Evolutionary conservation across 1,140 invertebrate species (phyloP).

Genomic region (Euwallacea similis): DNA sequence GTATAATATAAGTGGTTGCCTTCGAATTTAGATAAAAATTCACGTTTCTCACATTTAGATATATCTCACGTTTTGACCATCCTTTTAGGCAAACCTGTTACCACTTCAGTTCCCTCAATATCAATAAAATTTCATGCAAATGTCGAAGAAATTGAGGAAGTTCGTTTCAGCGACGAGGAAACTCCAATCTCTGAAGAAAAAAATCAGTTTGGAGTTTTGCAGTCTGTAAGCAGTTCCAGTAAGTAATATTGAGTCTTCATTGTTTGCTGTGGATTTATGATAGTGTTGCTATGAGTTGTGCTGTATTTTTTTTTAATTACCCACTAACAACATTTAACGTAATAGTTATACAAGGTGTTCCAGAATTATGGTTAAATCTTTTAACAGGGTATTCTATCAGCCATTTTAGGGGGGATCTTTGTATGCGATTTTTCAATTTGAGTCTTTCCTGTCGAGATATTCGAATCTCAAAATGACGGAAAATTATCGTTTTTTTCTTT

Average conservation of each 20-base stretch:
- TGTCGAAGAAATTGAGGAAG: conserved; percentile 70
- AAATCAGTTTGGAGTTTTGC: conserved; percentile 24
- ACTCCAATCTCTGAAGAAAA: conserved; percentile 29
- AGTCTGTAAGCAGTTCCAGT: conserved; percentile 22
- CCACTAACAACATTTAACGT: neutral
- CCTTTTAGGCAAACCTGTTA: conserved; percentile 65
- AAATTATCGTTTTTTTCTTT: too few species aligned
- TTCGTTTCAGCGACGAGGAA: conserved; percentile 66
- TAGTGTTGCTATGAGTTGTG: neutral
- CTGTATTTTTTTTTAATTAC: neutral
- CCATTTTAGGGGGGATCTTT: too few species aligned
- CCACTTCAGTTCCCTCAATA: conserved; percentile 62
- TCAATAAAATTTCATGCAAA: conserved; percentile 71
- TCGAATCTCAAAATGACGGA: too few species aligned
- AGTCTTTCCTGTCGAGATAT: too few species aligned
- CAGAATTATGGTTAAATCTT: too few species aligned
- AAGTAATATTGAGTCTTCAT: conserved; percentile 8
- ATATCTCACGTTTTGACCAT: neutral
- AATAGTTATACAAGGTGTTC: too few species aligned
- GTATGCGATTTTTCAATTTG: too few species aligned
- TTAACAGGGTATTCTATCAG: too few species aligned
- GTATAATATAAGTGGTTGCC: too few species aligned
- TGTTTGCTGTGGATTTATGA: neutral
- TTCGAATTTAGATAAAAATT: too few species aligned
- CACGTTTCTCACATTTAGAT: neutral